phyloP scores from a whole-genome alignment of 2,888 invertebrate species.

The Craniophora ligustri region DNA sequence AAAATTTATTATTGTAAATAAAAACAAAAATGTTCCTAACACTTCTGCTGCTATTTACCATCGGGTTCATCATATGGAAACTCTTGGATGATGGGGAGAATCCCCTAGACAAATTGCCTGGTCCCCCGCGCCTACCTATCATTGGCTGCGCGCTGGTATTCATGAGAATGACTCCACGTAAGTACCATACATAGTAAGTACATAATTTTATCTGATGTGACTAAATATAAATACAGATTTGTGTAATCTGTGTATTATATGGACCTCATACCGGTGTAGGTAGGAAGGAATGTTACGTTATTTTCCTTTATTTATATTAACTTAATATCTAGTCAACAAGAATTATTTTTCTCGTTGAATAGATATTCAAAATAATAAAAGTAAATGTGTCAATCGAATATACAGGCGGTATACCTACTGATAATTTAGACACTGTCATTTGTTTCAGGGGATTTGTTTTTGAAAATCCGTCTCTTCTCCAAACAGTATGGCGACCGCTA shows the following conservation, averaged over 20 bases:
- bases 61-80: constrained; percentile 41
- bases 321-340: too few relatives aligned
- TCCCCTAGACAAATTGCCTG: constrained; percentile 61
- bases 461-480: constrained; percentile 54
- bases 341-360: too few relatives aligned
- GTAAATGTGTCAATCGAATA: too few relatives aligned
- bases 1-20: background rate
- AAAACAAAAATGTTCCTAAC: constrained; percentile 27
- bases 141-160: constrained; percentile 62
- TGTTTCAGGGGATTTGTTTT: constrained; percentile 68
- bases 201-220: too few relatives aligned
- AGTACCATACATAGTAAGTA: constrained; percentile 35
- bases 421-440: background rate
- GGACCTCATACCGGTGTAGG: too few relatives aligned
- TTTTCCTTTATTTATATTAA: too few relatives aligned
- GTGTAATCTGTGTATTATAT: too few relatives aligned
- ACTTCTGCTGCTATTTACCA: constrained; percentile 20
- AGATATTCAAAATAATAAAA: too few relatives aligned
- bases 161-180: constrained; percentile 52
- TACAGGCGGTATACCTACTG: too few relatives aligned
- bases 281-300: too few relatives aligned
- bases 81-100: constrained; percentile 50
- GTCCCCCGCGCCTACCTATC: constrained; percentile 61
- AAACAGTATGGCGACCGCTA: constrained; percentile 67
- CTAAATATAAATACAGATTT: too few relatives aligned